These are phyloP conservation scores for Drosophila virilis DNA, from an alignment of 1,140 invertebrate species.

Conservation along the genomic window DNA sequence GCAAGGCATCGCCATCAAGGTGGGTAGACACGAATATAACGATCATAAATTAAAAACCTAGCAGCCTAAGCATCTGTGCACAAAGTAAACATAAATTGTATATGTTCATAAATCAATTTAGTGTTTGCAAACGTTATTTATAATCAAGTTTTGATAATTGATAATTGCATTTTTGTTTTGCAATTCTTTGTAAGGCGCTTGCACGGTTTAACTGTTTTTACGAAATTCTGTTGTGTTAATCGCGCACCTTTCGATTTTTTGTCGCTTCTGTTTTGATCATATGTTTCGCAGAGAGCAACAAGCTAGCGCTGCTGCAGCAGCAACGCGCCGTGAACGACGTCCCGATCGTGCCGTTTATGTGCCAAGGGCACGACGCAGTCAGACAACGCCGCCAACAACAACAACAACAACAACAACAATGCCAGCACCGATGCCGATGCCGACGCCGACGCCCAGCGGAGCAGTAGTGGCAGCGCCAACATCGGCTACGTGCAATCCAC, in stretches of 20 bases:
- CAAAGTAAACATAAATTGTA: background rate
- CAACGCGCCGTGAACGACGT: conserved; percentile 85
- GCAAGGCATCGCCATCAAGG: conserved; percentile 51
- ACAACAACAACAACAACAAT: conserved; percentile 49
- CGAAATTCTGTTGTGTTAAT: conserved; percentile 59
- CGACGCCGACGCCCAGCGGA: conserved; percentile 33
- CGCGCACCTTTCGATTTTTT: conserved; percentile 48
- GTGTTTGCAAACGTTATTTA: no score
- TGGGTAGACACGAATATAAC: conserved; percentile 10
- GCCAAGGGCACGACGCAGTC: conserved; percentile 88
- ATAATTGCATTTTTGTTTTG: conserved; percentile 8
- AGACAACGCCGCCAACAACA: conserved; percentile 84
- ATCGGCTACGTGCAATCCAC: conserved; percentile 48
- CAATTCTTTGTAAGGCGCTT: conserved; percentile 8
- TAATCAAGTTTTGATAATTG: background rate
- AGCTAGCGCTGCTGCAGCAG: conserved; percentile 37
- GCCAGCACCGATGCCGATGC: conserved; percentile 19
- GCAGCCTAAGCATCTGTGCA: background rate
- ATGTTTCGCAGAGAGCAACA: conserved; percentile 70
- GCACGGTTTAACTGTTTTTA: conserved; percentile 30
- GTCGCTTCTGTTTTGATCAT: conserved; percentile 67
- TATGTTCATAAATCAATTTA: background rate
- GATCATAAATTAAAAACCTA: background rate
- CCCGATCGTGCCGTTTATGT: conserved; percentile 92
- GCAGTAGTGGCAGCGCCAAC: background rate